A percentile compares a stretch with the other conserved stretches of the same genome.
Evolutionary conservation across 1,140 invertebrate genomes (phyloP).

Genomic region (Branchinecta lindahli): DNA sequence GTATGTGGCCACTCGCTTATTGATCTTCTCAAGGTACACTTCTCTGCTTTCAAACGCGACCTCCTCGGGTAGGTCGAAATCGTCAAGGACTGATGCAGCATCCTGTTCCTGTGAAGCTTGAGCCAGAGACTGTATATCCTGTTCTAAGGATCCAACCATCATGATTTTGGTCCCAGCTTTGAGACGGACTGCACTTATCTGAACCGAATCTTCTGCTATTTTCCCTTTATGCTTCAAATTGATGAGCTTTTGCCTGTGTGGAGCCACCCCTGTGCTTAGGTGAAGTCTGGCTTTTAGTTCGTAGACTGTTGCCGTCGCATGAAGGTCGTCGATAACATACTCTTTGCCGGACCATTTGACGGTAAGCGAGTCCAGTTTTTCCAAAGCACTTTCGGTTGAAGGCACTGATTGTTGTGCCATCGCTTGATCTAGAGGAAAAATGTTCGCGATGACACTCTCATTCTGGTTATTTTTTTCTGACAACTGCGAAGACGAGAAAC

Average conservation of each 20-base stretch:
- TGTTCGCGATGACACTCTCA: too few relatives aligned
- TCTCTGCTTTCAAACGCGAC: conserved; percentile 65
- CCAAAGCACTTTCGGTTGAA: too few relatives aligned
- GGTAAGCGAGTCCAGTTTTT: conserved; percentile 31
- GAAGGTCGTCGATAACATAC: conserved; percentile 50
- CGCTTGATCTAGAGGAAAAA: too few relatives aligned
- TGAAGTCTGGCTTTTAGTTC: conserved; percentile 63
- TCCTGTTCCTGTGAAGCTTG: conserved; percentile 58
- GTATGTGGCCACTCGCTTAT: conserved; percentile 60
- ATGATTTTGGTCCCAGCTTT: conserved; percentile 84
- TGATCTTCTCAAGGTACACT: conserved; percentile 45
- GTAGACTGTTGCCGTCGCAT: conserved; percentile 49
- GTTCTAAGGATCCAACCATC: conserved; percentile 91
- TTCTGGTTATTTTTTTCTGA: too few relatives aligned
- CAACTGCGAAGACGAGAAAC: too few relatives aligned
- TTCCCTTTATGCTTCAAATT: conserved; percentile 85
- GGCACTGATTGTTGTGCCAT: too few relatives aligned
- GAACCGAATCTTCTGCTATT: conserved; percentile 54
- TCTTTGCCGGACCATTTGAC: conserved; percentile 88
- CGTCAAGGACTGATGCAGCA: conserved; percentile 68
- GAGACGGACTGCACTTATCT: conserved; percentile 49
- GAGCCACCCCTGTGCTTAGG: conserved; percentile 63
- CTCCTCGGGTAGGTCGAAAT: conserved; percentile 60
- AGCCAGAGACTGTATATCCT: conserved; percentile 55
- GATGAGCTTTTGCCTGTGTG: conserved; percentile 77